Conservation (phyloP, 1,140 invertebrate genomes). For the Piezodorus guildinii region DNA sequence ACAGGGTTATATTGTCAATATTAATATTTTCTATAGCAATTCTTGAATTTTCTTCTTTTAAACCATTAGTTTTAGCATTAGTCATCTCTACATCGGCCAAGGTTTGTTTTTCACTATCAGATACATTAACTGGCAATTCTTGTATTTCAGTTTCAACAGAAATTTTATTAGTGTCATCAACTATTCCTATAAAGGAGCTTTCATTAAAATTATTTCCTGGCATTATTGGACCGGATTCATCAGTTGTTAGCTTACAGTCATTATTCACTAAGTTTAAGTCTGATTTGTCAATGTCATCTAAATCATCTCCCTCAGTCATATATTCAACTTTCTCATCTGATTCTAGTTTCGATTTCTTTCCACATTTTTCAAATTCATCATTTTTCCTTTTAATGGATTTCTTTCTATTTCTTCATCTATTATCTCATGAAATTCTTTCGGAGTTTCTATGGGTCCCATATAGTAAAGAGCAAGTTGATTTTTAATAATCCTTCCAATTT, state of each 20-base stretch:
- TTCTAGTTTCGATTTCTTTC: too few relatives aligned
- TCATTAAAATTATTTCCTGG: background rate
- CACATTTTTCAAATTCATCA: background rate
- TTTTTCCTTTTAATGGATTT: background rate
- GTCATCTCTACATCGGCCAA: background rate
- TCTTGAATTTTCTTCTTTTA: background rate
- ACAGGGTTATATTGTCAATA: slow-evolving; percentile 25
- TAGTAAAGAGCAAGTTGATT: background rate
- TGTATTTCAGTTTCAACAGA: background rate
- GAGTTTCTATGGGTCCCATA: background rate
- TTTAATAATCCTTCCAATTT: background rate
- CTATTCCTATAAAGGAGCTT: background rate
- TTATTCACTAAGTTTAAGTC: too few relatives aligned
- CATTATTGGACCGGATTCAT: too few relatives aligned
- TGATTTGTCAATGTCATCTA: too few relatives aligned
- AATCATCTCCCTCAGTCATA: too few relatives aligned
- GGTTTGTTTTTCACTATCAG: background rate
- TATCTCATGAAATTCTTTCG: background rate
- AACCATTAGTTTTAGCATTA: background rate
- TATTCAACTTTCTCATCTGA: too few relatives aligned
- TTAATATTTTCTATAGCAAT: background rate
- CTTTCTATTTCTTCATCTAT: background rate
- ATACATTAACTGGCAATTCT: background rate
- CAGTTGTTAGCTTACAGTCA: too few relatives aligned
- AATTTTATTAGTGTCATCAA: background rate